These are phyloP conservation scores for Aphrocallistes beatrix DNA, from an alignment of 37 sponge, comb jelly and placozoan genomes.

Conservation along the genomic window DNA sequence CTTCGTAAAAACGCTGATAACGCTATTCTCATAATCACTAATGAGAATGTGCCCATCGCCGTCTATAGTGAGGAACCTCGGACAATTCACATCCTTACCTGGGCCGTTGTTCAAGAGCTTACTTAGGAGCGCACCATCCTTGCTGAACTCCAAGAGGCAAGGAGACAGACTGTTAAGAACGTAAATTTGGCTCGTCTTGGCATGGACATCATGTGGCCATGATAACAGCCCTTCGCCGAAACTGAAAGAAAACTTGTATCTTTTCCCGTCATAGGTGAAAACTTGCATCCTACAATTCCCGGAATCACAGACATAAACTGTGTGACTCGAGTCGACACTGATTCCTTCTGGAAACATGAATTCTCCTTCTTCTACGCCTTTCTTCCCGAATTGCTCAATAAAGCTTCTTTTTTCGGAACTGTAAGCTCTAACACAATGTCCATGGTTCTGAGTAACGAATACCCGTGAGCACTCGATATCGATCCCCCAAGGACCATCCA, in stretches of 20 bases:
- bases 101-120: background rate
- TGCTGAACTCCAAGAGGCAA: background rate
- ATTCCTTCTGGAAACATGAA: background rate
- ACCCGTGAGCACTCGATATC: background rate
- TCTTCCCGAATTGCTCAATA: background rate
- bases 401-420: background rate
- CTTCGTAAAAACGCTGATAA: background rate
- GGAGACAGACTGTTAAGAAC: background rate
- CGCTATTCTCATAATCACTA: background rate
- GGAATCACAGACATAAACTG: background rate
- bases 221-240: background rate
- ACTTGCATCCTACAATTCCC: slow-evolving; percentile 3
- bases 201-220: background rate
- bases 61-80: background rate
- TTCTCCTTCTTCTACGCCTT: background rate
- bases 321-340: background rate
- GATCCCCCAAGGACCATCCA: background rate
- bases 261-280: background rate
- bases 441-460: background rate
- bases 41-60: background rate
- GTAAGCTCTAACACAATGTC: background rate
- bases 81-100: background rate
- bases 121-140: background rate
- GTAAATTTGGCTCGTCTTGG: background rate
- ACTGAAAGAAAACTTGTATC: background rate